Percentiles rank a stretch among this genome's conserved stretches.
Conservation (phyloP, 2,113 vertebrate species). For the Pseudorectes ferrugineus region DNA sequence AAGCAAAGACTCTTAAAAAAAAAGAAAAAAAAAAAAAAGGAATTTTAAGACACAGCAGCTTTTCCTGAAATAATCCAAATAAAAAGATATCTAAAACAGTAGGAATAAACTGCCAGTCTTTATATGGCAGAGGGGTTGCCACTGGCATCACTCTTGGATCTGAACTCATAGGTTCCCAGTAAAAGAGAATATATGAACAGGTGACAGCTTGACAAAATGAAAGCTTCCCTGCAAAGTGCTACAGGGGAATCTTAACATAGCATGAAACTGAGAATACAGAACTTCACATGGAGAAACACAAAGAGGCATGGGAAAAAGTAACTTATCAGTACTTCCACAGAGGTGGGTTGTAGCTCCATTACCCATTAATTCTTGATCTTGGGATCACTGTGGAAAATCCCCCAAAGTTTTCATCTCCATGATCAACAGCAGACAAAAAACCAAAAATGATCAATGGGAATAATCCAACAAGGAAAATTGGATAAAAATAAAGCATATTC, state of each 20-base stretch:
- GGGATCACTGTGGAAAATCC: background rate
- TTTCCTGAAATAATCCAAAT: background rate
- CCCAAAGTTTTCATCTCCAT: background rate
- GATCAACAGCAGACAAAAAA: background rate
- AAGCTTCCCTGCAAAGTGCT: background rate
- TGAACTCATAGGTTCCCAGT: background rate
- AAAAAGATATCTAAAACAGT: background rate
- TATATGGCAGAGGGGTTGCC: background rate
- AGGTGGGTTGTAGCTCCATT: background rate
- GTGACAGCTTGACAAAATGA: background rate
- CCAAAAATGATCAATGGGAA: background rate
- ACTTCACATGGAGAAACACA: background rate
- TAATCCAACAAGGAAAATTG: background rate
- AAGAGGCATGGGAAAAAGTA: background rate
- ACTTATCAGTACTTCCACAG: background rate
- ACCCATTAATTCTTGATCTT: background rate
- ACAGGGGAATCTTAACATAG: background rate
- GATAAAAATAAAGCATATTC: background rate
- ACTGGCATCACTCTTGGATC: background rate
- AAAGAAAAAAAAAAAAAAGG: background rate
- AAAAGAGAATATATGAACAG: background rate
- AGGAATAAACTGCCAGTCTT: background rate
- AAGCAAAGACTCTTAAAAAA: background rate
- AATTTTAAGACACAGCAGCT: background rate
- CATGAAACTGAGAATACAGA: background rate